These are phyloP conservation scores for Pinctada fucata DNA, from an alignment of 2,888 invertebrate species.

Conservation along the genomic window DNA sequence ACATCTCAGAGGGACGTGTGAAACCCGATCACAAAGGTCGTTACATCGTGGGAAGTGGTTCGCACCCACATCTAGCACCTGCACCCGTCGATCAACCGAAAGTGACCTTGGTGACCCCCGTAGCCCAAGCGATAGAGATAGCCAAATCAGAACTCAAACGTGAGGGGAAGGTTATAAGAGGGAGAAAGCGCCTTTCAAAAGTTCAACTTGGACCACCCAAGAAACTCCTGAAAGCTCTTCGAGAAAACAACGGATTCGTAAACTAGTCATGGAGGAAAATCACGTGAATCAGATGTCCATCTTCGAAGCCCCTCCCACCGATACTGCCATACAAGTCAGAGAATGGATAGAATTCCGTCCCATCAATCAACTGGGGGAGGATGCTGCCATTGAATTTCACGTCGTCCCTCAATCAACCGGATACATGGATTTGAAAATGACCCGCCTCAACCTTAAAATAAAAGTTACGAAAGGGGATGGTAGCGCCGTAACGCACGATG, in stretches of 20 bases:
- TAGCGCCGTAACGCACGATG: not conserved
- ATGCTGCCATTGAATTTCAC: slow-evolving; percentile 36
- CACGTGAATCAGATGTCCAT: slow-evolving; percentile 10
- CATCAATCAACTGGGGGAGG: slow-evolving; percentile 14
- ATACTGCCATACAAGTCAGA: slow-evolving; percentile 22
- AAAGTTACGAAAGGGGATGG: not conserved
- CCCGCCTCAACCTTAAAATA: slow-evolving; percentile 27
- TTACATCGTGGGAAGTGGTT: slow-evolving; percentile 25
- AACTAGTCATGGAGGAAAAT: not conserved
- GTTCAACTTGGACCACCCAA: not conserved
- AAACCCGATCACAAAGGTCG: slow-evolving; percentile 30
- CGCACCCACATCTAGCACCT: not conserved
- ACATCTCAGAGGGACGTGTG: slow-evolving; percentile 10
- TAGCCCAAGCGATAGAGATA: slow-evolving; percentile 37
- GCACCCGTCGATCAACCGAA: not conserved
- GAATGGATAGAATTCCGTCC: slow-evolving; percentile 38
- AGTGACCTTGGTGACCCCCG: slow-evolving; percentile 31
- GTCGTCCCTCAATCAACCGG: slow-evolving; percentile 29
- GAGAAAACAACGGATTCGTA: not conserved
- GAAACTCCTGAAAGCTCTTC: slow-evolving; percentile 3
- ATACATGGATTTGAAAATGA: slow-evolving; percentile 42
- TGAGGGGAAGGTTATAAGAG: slow-evolving; percentile 6
- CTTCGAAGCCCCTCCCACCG: not conserved
- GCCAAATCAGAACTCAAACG: slow-evolving; percentile 25
- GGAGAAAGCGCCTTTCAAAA: not conserved